A percentile compares a stretch with the other conserved stretches of the same genome.
Evolutionary conservation across 2,797 vertebrate genomes (phyloP).

Genomic region (Acropternis orthonyx): DNA sequence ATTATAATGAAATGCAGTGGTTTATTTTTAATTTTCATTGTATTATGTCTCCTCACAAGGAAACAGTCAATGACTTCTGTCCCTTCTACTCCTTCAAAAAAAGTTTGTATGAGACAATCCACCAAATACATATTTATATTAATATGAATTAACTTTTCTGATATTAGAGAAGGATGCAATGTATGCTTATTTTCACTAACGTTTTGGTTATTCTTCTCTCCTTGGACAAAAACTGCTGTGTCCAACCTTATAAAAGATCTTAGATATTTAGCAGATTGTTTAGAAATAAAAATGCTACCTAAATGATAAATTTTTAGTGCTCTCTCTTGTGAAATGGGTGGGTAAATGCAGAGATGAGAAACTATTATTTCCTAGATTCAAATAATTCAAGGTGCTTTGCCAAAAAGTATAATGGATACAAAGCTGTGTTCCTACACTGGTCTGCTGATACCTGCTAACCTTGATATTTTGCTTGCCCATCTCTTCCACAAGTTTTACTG

Average conservation of each 20-base stretch:
- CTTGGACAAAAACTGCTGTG: not conserved
- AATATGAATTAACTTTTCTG: not conserved
- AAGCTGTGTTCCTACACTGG: not conserved
- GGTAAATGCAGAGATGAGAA: not conserved
- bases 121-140: not conserved
- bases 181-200: not conserved
- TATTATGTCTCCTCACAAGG: not conserved
- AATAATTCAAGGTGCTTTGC: not conserved
- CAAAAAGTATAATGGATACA: not conserved
- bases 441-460: not conserved
- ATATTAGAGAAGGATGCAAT: not conserved
- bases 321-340: not conserved
- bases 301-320: not conserved
- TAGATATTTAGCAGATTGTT: not conserved
- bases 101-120: not conserved
- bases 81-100: not conserved
- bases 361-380: not conserved
- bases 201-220: not conserved
- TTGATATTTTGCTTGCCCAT: not conserved
- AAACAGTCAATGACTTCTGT: not conserved
- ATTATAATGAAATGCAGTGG: not conserved
- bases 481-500: not conserved
- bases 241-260: not conserved
- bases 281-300: not conserved
- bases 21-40: slow-evolving; percentile 10